Conservation (phyloP, 2,888 invertebrate species). For the Ectemnius continuus region DNA sequence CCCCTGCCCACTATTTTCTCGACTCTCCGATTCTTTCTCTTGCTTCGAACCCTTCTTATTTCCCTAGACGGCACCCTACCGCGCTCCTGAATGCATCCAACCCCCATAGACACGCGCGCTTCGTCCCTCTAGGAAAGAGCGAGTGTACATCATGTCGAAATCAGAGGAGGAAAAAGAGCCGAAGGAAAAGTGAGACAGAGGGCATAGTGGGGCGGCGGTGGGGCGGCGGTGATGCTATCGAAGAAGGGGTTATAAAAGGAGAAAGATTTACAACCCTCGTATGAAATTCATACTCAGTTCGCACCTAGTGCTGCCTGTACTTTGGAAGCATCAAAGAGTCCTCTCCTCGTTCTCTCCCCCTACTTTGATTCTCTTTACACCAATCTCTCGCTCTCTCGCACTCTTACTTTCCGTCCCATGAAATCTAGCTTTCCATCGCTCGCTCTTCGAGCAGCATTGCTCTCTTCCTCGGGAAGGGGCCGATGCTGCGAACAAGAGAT, state of each 20-base stretch:
- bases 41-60: conserved; percentile 63
- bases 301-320: conserved; percentile 65
- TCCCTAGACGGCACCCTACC: conserved; percentile 64
- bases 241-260: conserved; percentile 57
- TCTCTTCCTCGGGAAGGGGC: conserved; percentile 28
- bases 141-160: conserved; percentile 18
- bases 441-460: conserved; percentile 34
- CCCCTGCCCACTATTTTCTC: conserved; percentile 16
- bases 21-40: conserved; percentile 43
- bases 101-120: conserved; percentile 53
- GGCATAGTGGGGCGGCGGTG: not conserved
- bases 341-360: conserved; percentile 30
- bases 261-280: conserved; percentile 68
- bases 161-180: conserved; percentile 14
- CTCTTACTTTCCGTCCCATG: not conserved
- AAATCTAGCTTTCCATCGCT: conserved; percentile 18
- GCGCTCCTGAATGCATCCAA: conserved; percentile 62
- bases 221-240: not conserved
- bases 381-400: conserved; percentile 25
- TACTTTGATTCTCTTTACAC: conserved; percentile 15
- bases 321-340: conserved; percentile 66
- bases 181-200: conserved; percentile 23
- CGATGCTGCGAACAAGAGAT: conserved; percentile 57
- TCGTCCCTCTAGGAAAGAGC: conserved; percentile 43
- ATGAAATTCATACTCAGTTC: conserved; percentile 71